Base-by-base conservation (phyloP, 2,113 vertebrate genomes). In the Forbesichthys agassizii region DNA sequence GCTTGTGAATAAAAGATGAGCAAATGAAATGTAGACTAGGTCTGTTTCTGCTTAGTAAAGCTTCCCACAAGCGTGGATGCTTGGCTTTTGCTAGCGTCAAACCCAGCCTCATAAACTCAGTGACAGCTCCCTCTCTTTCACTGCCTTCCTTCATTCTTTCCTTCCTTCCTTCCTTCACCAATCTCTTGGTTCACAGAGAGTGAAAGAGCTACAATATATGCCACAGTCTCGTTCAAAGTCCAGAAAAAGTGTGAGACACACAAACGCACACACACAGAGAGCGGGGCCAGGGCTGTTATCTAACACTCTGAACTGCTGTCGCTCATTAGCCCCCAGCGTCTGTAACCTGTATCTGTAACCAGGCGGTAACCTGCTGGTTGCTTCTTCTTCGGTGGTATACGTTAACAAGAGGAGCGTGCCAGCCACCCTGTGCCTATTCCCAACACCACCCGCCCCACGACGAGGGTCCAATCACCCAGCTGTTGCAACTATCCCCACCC, bases 241-340 rank as follows among this genome's bases (percentile, higher is more conserved):
- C 64, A 54, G 9, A 18, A n/a, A 8, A 36, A 66, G 49, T 48
- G n/a, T 36, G 47, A 60, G 56, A 52, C 18, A 52, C 18, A 51
- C 47, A 59, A 11, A 61, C 71, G 68, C 27, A 27, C 62, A 68
- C 36, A 71, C 64, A 46, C 42, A 33, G 33, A 16, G 27, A 27
- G 27, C 27, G 27, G 20, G 27, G 27, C 27, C 27, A 27, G 27
- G 27, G 27, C 27, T 27, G 27, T 27, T 27, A 27, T 27, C 27
- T 14, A 33, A 42, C 36, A 8, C 36, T 42, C 36, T 8, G 36
- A 8, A 42, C 36, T 42, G 36, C 36, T 42, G 36, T 6, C 0
- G 36, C 36, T 42, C 36, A 8, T 8, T 5, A 4, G 5, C 36
- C 36, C 36, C 36, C 36, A 8, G 7, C 7, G 36, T 16, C 16